phyloP scores from a whole-genome alignment of 2,113 vertebrate species.

The Notechis scutatus region DNA sequence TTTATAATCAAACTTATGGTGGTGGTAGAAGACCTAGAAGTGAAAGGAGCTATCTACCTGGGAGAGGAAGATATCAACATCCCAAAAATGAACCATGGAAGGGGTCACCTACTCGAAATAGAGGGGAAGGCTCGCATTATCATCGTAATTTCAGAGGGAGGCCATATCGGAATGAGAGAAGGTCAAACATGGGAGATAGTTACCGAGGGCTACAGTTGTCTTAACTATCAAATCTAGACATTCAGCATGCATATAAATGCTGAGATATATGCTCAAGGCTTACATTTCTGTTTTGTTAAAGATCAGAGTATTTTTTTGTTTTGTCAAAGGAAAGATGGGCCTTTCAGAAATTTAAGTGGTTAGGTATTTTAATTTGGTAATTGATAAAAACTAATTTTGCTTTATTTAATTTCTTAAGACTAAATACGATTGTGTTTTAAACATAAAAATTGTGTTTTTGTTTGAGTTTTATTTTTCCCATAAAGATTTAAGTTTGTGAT shows the following conservation, averaged over 20 bases:
- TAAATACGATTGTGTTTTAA: slow-evolving; percentile 50
- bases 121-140: slow-evolving; percentile 70
- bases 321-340: slow-evolving; percentile 2
- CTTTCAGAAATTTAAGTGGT: slow-evolving; percentile 40
- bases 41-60: slow-evolving; percentile 66
- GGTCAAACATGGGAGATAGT: slow-evolving; percentile 67
- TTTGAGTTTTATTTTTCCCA: slow-evolving; percentile 43
- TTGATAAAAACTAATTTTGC: slow-evolving; percentile 51
- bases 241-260: slow-evolving; percentile 33
- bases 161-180: slow-evolving; percentile 66
- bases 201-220: slow-evolving; percentile 68
- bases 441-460: slow-evolving; percentile 56
- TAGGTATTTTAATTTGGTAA: slow-evolving; percentile 34
- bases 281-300: slow-evolving; percentile 45
- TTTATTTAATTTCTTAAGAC: slow-evolving; percentile 60
- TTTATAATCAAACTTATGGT: slow-evolving; percentile 74
- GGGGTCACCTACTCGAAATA: slow-evolving; percentile 61
- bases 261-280: slow-evolving; percentile 47
- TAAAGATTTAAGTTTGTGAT: slow-evolving; percentile 56
- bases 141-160: slow-evolving; percentile 68
- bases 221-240: slow-evolving; percentile 35
- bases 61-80: slow-evolving; percentile 71
- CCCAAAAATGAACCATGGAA: slow-evolving; percentile 71
- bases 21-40: slow-evolving; percentile 68
- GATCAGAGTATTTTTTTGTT: slow-evolving; percentile 2